A percentile compares a stretch with the other conserved stretches of the same genome.
Evolutionary conservation across 2,113 vertebrate species (phyloP).

Genomic region (Emydura subglobosa): DNA sequence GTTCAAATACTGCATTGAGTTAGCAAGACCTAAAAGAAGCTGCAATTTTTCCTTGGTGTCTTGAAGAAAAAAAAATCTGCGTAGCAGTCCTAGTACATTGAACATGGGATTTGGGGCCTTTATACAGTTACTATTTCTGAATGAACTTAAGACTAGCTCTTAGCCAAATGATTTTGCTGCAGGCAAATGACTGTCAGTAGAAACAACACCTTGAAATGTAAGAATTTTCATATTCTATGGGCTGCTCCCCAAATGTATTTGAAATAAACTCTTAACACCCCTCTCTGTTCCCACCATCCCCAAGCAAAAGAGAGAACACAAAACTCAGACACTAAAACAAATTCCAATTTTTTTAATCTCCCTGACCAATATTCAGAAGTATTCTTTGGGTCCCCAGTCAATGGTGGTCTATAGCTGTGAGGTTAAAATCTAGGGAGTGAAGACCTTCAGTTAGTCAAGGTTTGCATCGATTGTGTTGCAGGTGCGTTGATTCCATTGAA

Average conservation of each 20-base stretch:
- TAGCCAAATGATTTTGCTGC: not conserved
- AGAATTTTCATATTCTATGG: not conserved
- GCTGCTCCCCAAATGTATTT: not conserved
- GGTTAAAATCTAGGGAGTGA: constrained; percentile 31
- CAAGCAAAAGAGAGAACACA: not conserved
- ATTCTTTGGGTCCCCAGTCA: constrained; percentile 3
- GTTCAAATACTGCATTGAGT: fast-evolving
- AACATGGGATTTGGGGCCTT: not conserved
- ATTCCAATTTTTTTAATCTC: not conserved
- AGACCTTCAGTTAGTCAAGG: constrained; percentile 49
- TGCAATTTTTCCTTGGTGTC: not conserved
- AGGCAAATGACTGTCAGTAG: not conserved
- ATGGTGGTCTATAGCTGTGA: not conserved
- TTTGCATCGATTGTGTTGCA: constrained; percentile 69
- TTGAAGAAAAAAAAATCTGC: not conserved
- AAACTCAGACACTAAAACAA: not conserved
- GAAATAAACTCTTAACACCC: not conserved
- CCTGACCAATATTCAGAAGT: not conserved
- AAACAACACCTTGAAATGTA: not conserved
- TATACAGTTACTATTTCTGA: not conserved
- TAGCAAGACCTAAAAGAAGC: not conserved
- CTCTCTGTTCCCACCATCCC: not conserved
- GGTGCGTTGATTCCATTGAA: constrained; percentile 64
- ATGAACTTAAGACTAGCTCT: not conserved
- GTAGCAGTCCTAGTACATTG: not conserved